Percentiles rank a stretch among this genome's conserved stretches.
Conservation (phyloP, 2,113 vertebrate genomes). For the Gavia stellata region DNA sequence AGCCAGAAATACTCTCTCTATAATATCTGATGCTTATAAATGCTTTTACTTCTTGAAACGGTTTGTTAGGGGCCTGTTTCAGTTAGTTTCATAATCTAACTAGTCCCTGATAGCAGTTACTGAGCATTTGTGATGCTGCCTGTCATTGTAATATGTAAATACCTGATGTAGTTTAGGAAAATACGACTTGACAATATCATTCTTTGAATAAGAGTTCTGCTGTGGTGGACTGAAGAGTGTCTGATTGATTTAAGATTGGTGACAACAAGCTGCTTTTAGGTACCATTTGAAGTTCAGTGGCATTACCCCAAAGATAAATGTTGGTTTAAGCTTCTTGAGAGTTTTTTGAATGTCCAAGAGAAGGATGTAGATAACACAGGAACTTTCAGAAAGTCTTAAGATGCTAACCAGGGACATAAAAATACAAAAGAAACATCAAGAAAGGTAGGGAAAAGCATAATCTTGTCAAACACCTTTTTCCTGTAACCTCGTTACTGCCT, state of each 20-base stretch:
- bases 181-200: background rate
- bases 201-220: background rate
- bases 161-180: background rate
- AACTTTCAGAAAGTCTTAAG: background rate
- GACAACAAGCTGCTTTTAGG: background rate
- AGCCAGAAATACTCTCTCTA: background rate
- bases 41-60: background rate
- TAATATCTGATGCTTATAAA: background rate
- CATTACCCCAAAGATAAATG: background rate
- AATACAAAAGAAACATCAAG: background rate
- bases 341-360: background rate
- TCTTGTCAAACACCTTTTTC: background rate
- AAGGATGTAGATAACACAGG: background rate
- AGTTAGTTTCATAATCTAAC: background rate
- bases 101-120: background rate
- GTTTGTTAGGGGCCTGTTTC: background rate
- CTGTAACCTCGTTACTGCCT: background rate
- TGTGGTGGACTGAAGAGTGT: background rate
- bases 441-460: background rate
- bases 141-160: background rate
- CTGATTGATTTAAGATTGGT: background rate
- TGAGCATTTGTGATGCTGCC: background rate
- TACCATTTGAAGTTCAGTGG: background rate
- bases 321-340: background rate
- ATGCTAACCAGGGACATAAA: background rate